A percentile compares a stretch with the other conserved stretches of the same genome.
These are phyloP conservation scores for Coregonus sp. DNA, from an alignment of 2,797 vertebrate species.

Conservation along the genomic window DNA sequence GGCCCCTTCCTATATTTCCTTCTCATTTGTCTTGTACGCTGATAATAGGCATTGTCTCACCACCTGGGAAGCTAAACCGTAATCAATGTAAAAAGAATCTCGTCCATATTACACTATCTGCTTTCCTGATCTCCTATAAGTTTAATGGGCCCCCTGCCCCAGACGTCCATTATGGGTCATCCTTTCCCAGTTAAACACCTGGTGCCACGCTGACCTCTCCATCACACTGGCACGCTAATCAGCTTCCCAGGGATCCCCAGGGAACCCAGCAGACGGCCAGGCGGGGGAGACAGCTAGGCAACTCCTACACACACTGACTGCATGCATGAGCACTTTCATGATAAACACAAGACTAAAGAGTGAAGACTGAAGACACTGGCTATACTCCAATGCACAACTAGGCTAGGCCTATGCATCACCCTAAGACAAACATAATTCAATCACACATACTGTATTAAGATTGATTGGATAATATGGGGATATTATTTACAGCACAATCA, in stretches of 20 bases:
- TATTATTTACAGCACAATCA: conserved; percentile 6
- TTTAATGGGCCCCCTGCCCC: conserved; percentile 9
- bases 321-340: neutral
- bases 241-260: conserved; percentile 38
- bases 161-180: conserved; percentile 48
- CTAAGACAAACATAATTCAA: neutral
- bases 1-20: neutral
- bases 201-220: conserved; percentile 53
- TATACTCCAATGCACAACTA: conserved; percentile 3
- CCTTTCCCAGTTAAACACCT: conserved; percentile 59
- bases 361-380: neutral
- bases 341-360: neutral
- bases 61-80: conserved; percentile 30
- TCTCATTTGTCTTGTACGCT: neutral
- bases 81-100: conserved; percentile 11
- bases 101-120: conserved; percentile 1
- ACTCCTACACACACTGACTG: conserved; percentile 4
- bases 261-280: conserved; percentile 41
- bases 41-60: conserved; percentile 23
- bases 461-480: conserved; percentile 27
- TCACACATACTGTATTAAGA: conserved; percentile 7
- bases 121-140: conserved; percentile 28
- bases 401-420: neutral
- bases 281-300: conserved; percentile 9
- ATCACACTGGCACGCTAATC: conserved; percentile 40